phyloP scores from a whole-genome alignment of 1,140 invertebrate genomes.

The Drosophila pachea region DNA sequence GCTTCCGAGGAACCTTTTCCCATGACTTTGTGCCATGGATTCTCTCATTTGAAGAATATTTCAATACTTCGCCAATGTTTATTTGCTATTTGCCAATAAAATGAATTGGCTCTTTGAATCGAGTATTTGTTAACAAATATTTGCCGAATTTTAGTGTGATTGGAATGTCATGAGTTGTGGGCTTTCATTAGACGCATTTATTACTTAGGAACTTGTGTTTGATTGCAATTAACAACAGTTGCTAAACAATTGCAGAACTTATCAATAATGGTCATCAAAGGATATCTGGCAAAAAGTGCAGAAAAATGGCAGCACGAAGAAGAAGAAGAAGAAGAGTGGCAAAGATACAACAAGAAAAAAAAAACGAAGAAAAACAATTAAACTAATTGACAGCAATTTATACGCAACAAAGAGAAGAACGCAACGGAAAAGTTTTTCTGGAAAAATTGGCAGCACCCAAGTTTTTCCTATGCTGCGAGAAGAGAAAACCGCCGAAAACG shows the following conservation, averaged over 20 bases:
- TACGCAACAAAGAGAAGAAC: slow-evolving; percentile 56
- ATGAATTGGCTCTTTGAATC: neutral
- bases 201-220: slow-evolving; percentile 32
- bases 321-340: neutral
- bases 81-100: slow-evolving; percentile 5
- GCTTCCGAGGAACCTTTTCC: neutral
- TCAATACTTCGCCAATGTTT: neutral
- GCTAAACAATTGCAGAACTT: slow-evolving; percentile 61
- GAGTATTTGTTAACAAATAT: neutral
- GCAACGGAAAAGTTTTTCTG: slow-evolving; percentile 51
- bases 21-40: neutral
- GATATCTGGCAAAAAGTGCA: slow-evolving; percentile 16
- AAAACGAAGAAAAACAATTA: slow-evolving; percentile 61
- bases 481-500: slow-evolving; percentile 59
- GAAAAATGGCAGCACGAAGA: slow-evolving; percentile 9
- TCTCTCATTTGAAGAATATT: slow-evolving; percentile 1
- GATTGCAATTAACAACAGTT: slow-evolving; percentile 39
- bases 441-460: slow-evolving; percentile 65
- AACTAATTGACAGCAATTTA: slow-evolving; percentile 75
- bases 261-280: slow-evolving; percentile 63
- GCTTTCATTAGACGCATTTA: slow-evolving; percentile 1
- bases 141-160: neutral
- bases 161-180: neutral
- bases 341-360: slow-evolving; percentile 14
- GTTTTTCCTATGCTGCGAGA: slow-evolving; percentile 43